Conservation (phyloP, 2,888 invertebrate species). For the Polylopha cassiicola region DNA sequence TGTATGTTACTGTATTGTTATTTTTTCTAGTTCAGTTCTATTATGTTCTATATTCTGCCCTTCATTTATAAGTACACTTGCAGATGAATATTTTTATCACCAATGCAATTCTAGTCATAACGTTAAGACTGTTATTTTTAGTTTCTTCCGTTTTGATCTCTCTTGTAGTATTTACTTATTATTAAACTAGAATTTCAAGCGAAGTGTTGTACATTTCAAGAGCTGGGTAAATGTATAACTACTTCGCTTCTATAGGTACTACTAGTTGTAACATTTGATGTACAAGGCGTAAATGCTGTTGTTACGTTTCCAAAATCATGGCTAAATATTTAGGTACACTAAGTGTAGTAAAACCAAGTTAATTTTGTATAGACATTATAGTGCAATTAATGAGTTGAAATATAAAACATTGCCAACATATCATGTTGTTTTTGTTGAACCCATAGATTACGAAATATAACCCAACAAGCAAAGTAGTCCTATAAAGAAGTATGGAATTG, state of each 20-base stretch:
- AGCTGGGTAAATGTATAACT: constrained; percentile 74
- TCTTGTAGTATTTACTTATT: constrained; percentile 26
- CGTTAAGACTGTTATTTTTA: constrained; percentile 44
- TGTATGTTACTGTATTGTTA: constrained; percentile 56
- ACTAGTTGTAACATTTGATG: constrained; percentile 26
- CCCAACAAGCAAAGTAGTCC: too few relatives aligned
- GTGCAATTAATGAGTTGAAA: constrained; percentile 71
- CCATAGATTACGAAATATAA: too few relatives aligned
- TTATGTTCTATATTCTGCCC: constrained; percentile 21
- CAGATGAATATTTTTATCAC: constrained; percentile 18
- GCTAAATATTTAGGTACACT: constrained; percentile 46
- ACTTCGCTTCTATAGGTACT: constrained; percentile 41
- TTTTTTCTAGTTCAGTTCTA: constrained; percentile 14
- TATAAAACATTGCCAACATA: constrained; percentile 64
- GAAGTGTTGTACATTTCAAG: constrained; percentile 68
- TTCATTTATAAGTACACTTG: constrained; percentile 23
- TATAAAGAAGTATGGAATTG: too few relatives aligned
- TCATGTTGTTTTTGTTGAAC: constrained; percentile 35
- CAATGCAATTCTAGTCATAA: constrained; percentile 41
- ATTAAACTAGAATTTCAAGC: constrained; percentile 30
- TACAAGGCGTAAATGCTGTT: constrained; percentile 34
- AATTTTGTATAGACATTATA: constrained; percentile 71
- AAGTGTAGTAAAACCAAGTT: constrained; percentile 61
- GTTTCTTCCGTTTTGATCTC: constrained; percentile 19
- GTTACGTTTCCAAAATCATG: constrained; percentile 39